Conservation (phyloP, 2,888 invertebrate species). For the Conistra vaccinii region DNA sequence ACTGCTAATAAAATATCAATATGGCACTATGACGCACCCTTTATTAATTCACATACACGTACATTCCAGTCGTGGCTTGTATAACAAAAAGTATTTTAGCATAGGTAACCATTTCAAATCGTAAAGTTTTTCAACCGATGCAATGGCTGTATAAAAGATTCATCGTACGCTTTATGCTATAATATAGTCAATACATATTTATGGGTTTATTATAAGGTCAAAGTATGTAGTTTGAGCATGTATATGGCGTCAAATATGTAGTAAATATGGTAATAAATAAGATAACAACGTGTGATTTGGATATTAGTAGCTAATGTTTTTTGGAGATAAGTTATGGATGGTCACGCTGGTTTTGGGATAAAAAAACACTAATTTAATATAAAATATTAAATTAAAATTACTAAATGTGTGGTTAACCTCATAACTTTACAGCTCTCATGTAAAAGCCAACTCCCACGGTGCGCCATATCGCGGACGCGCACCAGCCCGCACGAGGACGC, state of each 20-base stretch:
- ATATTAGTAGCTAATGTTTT: neutral
- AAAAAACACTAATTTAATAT: neutral
- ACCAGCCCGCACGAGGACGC: too few relatives aligned
- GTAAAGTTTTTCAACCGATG: constrained; percentile 39
- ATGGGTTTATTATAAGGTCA: constrained; percentile 31
- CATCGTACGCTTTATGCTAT: neutral
- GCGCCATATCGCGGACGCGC: too few relatives aligned
- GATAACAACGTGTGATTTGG: constrained; percentile 30
- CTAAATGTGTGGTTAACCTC: too few relatives aligned
- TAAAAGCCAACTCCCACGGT: too few relatives aligned
- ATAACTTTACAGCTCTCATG: neutral
- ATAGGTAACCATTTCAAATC: constrained; percentile 51
- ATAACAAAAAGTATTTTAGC: constrained; percentile 60
- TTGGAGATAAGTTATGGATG: constrained; percentile 16
- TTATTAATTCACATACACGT: constrained; percentile 51
- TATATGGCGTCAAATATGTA: constrained; percentile 35
- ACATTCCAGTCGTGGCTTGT: constrained; percentile 54
- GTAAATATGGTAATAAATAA: constrained; percentile 39
- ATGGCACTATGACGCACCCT: constrained; percentile 15
- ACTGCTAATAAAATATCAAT: constrained; percentile 15
- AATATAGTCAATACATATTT: constrained; percentile 48
- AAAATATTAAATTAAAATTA: neutral
- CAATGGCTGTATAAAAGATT: constrained; percentile 17
- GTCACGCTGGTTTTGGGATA: neutral
- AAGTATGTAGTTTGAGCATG: constrained; percentile 6